A percentile compares a stretch with the other conserved stretches of the same genome.
phyloP scores from a whole-genome alignment of 1,140 invertebrate genomes.

The Elymnias hypermnestra region DNA sequence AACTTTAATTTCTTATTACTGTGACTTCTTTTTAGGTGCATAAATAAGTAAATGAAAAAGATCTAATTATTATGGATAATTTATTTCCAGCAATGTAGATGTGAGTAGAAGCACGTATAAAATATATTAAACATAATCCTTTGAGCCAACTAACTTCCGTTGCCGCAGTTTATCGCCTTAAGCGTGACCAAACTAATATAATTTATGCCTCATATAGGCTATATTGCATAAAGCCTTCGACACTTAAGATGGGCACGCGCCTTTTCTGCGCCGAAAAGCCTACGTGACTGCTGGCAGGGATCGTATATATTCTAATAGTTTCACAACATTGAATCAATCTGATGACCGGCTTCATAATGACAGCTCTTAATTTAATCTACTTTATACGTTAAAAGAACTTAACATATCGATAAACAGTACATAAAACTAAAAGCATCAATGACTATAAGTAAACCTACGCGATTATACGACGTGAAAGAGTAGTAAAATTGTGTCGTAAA shows the following conservation, averaged over 20 bases:
- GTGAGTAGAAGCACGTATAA: too few relatives aligned
- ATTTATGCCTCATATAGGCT: background rate
- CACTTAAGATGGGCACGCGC: conserved; percentile 42
- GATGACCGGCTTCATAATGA: conserved; percentile 43
- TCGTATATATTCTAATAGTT: conserved; percentile 32
- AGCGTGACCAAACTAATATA: background rate
- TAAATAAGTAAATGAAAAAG: too few relatives aligned
- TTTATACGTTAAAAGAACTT: conserved; percentile 9
- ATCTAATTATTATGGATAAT: too few relatives aligned
- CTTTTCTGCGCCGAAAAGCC: conserved; percentile 29
- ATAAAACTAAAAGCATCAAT: conserved; percentile 2
- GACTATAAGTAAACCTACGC: too few relatives aligned
- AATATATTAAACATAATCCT: too few relatives aligned
- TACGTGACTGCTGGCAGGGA: conserved; percentile 54
- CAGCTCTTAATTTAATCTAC: conserved; percentile 14
- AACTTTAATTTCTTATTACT: too few relatives aligned
- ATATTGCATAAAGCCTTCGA: conserved; percentile 29
- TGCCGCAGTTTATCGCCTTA: background rate
- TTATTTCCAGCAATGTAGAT: too few relatives aligned
- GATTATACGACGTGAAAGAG: too few relatives aligned
- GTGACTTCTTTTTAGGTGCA: too few relatives aligned
- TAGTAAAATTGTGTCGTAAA: too few relatives aligned
- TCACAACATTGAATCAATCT: conserved; percentile 34
- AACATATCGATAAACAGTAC: conserved; percentile 1
- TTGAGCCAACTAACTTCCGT: too few relatives aligned